A percentile compares a stretch with the other conserved stretches of the same genome.
phyloP scores from a whole-genome alignment of 2,888 invertebrate species.

The Mythimna vitellina region DNA sequence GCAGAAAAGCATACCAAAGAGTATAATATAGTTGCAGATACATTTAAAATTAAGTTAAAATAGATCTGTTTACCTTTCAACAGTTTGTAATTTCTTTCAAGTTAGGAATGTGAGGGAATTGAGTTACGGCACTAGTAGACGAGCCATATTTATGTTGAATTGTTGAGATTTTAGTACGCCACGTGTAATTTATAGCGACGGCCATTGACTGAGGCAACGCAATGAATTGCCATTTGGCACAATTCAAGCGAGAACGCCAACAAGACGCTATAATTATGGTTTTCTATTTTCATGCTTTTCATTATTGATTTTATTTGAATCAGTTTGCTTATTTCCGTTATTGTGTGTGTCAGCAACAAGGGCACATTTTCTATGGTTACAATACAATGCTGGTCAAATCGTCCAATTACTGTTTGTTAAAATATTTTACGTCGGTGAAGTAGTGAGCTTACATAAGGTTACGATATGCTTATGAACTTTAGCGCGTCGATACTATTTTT shows the following conservation, averaged over 20 bases:
- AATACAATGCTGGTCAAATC: background rate
- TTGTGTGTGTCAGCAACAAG: background rate
- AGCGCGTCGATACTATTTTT: background rate
- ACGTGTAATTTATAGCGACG: conserved; percentile 44
- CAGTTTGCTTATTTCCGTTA: background rate
- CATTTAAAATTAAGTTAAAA: conserved; percentile 5
- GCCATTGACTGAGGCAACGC: conserved; percentile 41
- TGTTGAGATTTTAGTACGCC: conserved; percentile 32
- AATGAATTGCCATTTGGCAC: conserved; percentile 17
- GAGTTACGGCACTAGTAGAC: conserved; percentile 14
- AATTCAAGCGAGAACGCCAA: background rate
- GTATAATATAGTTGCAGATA: background rate
- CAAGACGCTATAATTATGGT: background rate
- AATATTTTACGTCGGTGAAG: background rate
- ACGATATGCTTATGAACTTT: background rate
- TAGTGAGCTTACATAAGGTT: background rate
- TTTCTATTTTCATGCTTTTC: conserved; percentile 5
- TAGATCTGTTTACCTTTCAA: background rate
- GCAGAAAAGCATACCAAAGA: background rate
- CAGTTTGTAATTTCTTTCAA: background rate
- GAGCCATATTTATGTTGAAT: conserved; percentile 29
- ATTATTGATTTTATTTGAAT: background rate
- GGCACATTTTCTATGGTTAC: background rate
- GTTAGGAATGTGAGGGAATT: background rate
- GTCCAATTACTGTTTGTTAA: background rate